Evolutionary conservation across 1,140 invertebrate genomes (phyloP).

Genomic region (Drosophila arawakana): DNA sequence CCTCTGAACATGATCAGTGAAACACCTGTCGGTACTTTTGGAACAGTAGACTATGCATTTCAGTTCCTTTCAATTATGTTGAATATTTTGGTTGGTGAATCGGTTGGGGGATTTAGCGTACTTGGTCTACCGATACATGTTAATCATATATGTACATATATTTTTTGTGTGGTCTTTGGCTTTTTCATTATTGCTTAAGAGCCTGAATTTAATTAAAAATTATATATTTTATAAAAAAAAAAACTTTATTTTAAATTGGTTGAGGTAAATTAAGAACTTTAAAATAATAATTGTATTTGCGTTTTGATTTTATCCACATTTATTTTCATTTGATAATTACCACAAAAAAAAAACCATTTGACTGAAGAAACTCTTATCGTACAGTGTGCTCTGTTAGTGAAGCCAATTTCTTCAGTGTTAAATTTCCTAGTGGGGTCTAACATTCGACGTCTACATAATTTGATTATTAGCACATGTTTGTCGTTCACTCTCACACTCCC

Average conservation of each 20-base stretch:
- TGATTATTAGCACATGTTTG: slow-evolving; percentile 64
- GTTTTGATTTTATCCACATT: no score
- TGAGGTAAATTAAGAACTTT: no score
- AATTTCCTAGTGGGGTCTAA: slow-evolving; percentile 35
- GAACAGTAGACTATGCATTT: neutral
- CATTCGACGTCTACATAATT: slow-evolving; percentile 48
- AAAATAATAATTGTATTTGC: no score
- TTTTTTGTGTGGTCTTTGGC: slow-evolving; percentile 10
- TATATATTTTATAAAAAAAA: slow-evolving; percentile 4
- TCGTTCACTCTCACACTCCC: slow-evolving; percentile 10
- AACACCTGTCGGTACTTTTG: neutral
- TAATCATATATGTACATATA: slow-evolving; percentile 5
- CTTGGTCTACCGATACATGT: neutral
- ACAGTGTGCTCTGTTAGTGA: neutral
- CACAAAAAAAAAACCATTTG: no score
- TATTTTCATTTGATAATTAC: no score
- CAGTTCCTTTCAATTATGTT: no score
- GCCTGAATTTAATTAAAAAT: slow-evolving; percentile 9
- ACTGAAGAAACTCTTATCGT: neutral
- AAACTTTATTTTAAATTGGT: no score
- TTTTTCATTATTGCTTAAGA: slow-evolving; percentile 10
- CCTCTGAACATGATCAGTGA: slow-evolving; percentile 38
- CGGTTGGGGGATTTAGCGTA: no score
- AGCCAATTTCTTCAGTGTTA: neutral
- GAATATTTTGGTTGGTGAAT: no score